phyloP scores from a whole-genome alignment of 2,797 vertebrate genomes.

The Epinephelus coioides region DNA sequence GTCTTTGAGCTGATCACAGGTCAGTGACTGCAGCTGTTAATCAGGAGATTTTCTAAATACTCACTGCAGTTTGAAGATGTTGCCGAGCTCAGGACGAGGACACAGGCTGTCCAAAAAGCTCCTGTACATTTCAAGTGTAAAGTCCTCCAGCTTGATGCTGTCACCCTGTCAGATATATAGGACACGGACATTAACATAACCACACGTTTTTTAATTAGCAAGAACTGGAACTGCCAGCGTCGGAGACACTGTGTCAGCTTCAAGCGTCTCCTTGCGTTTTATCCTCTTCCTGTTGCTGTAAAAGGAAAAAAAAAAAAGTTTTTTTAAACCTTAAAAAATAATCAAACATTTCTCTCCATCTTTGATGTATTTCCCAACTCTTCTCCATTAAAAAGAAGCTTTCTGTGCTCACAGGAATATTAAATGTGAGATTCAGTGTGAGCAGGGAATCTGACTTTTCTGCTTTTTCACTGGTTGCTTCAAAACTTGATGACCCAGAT shows the following conservation, averaged over 20 bases:
- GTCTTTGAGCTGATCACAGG: conserved; percentile 17
- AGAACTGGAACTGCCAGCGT: not conserved
- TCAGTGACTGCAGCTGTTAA: not conserved
- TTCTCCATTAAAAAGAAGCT: not conserved
- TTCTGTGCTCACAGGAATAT: conserved; percentile 25
- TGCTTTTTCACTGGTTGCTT: conserved; percentile 31
- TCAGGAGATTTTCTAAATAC: conserved; percentile 57
- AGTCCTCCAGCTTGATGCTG: conserved; percentile 95
- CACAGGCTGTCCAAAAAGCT: conserved; percentile 94
- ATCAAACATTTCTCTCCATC: not conserved
- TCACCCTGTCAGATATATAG: conserved; percentile 88
- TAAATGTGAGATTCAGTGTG: conserved; percentile 11
- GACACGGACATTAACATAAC: not conserved
- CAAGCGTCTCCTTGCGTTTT: not conserved
- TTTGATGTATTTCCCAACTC: not conserved
- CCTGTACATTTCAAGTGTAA: conserved; percentile 92
- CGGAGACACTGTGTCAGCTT: not conserved
- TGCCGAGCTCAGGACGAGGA: conserved; percentile 93
- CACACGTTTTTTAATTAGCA: not conserved
- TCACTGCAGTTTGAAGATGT: conserved; percentile 95
- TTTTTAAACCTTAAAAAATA: not conserved
- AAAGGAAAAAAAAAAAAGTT: not conserved
- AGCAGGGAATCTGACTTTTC: not conserved
- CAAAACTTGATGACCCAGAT: conserved; percentile 55
- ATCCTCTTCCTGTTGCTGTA: not conserved